Conservation (phyloP, 2,113 vertebrate genomes). For the Menidia beryllina region DNA sequence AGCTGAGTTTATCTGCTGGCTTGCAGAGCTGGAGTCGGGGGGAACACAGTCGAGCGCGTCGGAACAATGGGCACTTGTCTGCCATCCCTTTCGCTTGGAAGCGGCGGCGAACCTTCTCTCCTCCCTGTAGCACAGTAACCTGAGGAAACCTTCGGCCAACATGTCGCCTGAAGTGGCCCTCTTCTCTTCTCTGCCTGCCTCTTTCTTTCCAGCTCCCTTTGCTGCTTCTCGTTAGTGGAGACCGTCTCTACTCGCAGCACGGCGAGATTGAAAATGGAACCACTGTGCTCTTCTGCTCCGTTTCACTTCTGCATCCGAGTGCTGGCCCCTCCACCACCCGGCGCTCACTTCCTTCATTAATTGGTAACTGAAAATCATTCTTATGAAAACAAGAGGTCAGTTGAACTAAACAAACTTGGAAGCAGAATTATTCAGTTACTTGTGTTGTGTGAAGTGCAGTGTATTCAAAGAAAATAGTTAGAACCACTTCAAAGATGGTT, state of each 20-base stretch:
- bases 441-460: too few relatives aligned
- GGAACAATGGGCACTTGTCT: constrained; percentile 1
- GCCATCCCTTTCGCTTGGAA: constrained; percentile 5
- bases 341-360: constrained; percentile 64
- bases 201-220: not conserved
- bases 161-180: constrained; percentile 45
- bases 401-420: not conserved
- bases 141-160: constrained; percentile 78
- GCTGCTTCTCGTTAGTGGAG: not conserved
- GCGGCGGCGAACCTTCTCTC: constrained; percentile 38
- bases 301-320: constrained; percentile 75
- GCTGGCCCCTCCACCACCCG: constrained; percentile 24
- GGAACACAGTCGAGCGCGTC: constrained; percentile 1
- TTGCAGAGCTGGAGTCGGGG: not conserved
- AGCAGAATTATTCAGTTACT: not conserved
- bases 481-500: not conserved
- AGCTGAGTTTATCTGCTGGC: constrained; percentile 1
- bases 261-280: too few relatives aligned
- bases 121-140: constrained; percentile 65
- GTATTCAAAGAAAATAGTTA: not conserved
- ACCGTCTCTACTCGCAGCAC: not conserved
- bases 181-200: not conserved
- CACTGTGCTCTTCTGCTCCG: constrained; percentile 3
- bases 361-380: constrained; percentile 22
- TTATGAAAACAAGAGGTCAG: constrained; percentile 8